Conservation (phyloP, 2,888 invertebrate species). For the Crepidodera aurea region DNA sequence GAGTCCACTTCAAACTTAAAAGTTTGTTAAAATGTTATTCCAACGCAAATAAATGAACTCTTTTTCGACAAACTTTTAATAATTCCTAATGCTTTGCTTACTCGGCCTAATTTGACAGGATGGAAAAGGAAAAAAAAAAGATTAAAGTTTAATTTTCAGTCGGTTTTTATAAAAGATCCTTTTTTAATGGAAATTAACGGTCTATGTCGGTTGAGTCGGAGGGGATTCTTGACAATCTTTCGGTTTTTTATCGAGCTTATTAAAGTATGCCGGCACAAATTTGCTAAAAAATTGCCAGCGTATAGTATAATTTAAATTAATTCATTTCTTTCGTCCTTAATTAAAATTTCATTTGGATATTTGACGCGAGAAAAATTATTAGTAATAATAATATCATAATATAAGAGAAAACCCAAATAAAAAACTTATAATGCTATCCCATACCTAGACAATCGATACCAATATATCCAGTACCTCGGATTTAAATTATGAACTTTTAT, state of each 20-base stretch:
- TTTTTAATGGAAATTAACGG: slow-evolving; percentile 25
- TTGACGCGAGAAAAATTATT: background rate
- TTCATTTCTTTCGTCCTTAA: background rate
- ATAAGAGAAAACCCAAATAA: too few relatives aligned
- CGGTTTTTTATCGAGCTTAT: slow-evolving; percentile 14
- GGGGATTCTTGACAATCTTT: slow-evolving; percentile 18
- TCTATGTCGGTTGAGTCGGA: background rate
- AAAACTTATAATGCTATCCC: too few relatives aligned
- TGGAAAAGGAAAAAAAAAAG: background rate
- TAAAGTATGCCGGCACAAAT: slow-evolving; percentile 1
- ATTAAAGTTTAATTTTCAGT: slow-evolving; percentile 15
- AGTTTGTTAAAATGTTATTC: too few relatives aligned
- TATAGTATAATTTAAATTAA: background rate
- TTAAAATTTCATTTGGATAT: background rate
- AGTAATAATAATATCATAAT: too few relatives aligned
- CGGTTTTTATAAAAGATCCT: slow-evolving; percentile 4
- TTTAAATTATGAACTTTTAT: too few relatives aligned
- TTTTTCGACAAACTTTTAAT: slow-evolving; percentile 1
- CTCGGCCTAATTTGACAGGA: slow-evolving; percentile 7
- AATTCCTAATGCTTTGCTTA: background rate
- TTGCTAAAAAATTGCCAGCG: background rate
- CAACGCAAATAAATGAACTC: background rate
- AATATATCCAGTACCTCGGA: too few relatives aligned
- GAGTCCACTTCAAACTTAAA: too few relatives aligned
- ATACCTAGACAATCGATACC: too few relatives aligned